Conservation (phyloP, 2,113 vertebrate species). For the Alethe diademata region DNA sequence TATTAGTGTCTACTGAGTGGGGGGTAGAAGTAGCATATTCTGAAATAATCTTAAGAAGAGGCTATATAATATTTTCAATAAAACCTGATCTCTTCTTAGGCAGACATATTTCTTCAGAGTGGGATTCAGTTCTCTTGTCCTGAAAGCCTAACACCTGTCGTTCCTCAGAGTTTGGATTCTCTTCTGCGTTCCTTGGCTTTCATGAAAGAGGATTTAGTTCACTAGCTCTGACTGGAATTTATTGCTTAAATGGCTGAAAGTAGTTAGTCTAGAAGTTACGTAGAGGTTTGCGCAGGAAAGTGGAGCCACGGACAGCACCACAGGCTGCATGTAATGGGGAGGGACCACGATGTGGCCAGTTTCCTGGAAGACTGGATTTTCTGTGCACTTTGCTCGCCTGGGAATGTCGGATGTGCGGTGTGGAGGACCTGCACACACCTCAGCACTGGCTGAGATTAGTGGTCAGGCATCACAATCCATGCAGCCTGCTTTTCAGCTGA, state of each 20-base stretch:
- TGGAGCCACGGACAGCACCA: not conserved
- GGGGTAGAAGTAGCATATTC: not conserved
- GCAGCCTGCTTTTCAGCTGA: not conserved
- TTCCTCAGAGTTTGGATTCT: not conserved
- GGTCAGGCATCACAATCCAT: not conserved
- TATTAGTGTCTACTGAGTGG: not conserved
- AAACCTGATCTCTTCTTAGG: not conserved
- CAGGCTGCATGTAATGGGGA: not conserved
- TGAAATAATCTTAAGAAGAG: not conserved
- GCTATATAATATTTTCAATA: not conserved
- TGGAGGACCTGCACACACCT: not conserved
- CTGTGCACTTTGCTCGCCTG: not conserved
- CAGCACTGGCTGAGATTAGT: not conserved
- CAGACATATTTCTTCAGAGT: not conserved
- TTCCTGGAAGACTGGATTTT: slow-evolving; percentile 40
- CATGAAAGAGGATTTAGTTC: not conserved
- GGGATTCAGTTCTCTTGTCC: not conserved
- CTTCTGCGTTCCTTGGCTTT: not conserved
- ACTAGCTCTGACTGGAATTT: not conserved
- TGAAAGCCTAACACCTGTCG: not conserved
- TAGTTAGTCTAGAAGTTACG: not conserved
- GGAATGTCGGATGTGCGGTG: not conserved
- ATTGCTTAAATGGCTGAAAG: not conserved
- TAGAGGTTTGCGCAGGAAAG: not conserved
- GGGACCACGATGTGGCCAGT: not conserved